These are phyloP conservation scores for Caenorhabditis sinica DNA, from an alignment of 2,888 invertebrate species.

Conservation along the genomic window DNA sequence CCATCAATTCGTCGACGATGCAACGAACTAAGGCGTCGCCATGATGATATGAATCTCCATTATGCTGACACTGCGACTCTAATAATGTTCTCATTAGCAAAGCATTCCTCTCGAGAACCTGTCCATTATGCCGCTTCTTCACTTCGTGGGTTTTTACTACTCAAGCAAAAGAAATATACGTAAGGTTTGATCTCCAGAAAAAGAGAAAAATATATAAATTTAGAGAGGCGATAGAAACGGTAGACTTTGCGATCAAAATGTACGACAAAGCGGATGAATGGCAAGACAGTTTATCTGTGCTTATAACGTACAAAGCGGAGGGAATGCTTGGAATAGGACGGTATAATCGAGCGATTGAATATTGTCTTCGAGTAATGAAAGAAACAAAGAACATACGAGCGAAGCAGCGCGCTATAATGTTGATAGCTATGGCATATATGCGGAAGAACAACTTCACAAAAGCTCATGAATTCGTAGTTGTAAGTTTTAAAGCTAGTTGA, in stretches of 20 bases:
- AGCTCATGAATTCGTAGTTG: constrained; percentile 39
- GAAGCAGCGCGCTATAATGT: constrained; percentile 49
- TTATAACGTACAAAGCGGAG: constrained; percentile 56
- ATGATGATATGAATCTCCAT: constrained; percentile 38
- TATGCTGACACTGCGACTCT: constrained; percentile 50
- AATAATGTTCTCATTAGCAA: constrained; percentile 52
- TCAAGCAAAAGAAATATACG: constrained; percentile 56
- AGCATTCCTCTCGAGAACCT: constrained; percentile 17
- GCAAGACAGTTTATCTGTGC: constrained; percentile 24
- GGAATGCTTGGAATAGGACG: constrained; percentile 43
- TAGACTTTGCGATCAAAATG: constrained; percentile 13
- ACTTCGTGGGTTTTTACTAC: constrained; percentile 32
- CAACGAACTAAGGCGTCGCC: constrained; percentile 36
- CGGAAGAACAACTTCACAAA: constrained; percentile 43
- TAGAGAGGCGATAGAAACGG: constrained; percentile 44
- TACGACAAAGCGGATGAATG: constrained; percentile 10
- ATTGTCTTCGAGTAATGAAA: constrained; percentile 11
- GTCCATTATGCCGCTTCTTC: constrained; percentile 41
- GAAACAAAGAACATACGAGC: neutral
- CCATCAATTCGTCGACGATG: constrained; percentile 18
- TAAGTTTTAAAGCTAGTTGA: constrained; percentile 23
- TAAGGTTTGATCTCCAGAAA: constrained; percentile 9
- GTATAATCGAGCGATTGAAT: constrained; percentile 55
- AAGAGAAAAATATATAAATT: neutral
- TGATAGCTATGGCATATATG: constrained; percentile 57